Base-by-base conservation (phyloP, 2,113 vertebrate species). In the Colinus virginianus region DNA sequence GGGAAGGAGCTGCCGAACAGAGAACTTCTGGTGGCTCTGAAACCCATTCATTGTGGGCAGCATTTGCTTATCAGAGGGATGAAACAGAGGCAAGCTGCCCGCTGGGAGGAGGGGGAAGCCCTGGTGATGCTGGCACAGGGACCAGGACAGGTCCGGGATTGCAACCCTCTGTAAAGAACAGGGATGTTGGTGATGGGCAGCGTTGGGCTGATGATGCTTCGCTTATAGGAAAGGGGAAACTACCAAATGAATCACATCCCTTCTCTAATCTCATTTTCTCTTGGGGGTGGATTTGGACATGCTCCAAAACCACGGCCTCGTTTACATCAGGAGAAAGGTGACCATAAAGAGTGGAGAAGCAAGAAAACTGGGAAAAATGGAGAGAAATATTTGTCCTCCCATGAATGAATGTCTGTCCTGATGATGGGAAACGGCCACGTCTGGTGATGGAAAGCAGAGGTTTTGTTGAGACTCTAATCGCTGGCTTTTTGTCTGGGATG, bases 171-270 rank as follows among this genome's bases (percentile, higher is more conserved):
- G 36, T 48, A 83, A 70, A 69, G 67, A 51, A 36, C 30, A 14
- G 32, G 40, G 51, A 26, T 53, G 51, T 30, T 25, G 4, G 49
- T 3, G 4, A 58, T 49, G 61, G 46, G 76, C 69, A 86, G 71
- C 32, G 88, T 81, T 81, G 8, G 2, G 40, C 67, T 58, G 36
- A 11, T 2, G 22, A 53, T 82, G 84, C 90, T 83, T 82, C 43
- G 16, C 91, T 90, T 11, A 4, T 56, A 75, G 58, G 48, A 85
- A 86, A 90, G 70, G 91, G 90, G 81, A 95, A 95, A 64, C 61
- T 90, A 92, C 81, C 66, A 94, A 96, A 97, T 96, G 81, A 96
- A 95, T 97, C 95, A 95, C 96, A 94, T 97, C 95, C 95, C 94
- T 91, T 95, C 80, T 76, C 91, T 94, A 94, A 95, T 94, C 90